Evolutionary conservation across 2,113 vertebrate species (phyloP).

Genomic region (Camelus dromedarius): DNA sequence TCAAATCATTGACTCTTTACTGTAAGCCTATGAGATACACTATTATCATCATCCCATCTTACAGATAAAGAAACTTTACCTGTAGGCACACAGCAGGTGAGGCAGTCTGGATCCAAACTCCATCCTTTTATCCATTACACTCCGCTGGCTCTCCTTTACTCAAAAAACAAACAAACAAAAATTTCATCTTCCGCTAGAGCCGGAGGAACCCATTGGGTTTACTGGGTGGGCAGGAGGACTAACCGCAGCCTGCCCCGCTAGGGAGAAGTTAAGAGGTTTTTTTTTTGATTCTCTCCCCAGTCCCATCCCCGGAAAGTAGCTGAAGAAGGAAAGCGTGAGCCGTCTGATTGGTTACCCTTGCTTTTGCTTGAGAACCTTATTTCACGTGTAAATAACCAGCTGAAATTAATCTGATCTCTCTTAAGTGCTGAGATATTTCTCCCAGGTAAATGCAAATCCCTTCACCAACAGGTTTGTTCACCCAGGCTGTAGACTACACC

Average conservation of each 20-base stretch:
- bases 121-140: neutral
- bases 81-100: neutral
- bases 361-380: neutral
- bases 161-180: neutral
- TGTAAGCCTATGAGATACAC: neutral
- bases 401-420: constrained; percentile 55
- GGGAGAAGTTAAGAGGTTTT: neutral
- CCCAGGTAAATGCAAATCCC: constrained; percentile 70
- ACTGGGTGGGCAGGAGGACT: neutral
- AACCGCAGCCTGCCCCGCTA: neutral
- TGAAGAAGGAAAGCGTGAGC: neutral
- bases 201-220: neutral
- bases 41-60: neutral
- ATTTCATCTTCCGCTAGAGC: neutral
- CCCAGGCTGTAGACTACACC: constrained; percentile 70
- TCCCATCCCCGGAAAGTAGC: neutral
- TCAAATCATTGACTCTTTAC: neutral
- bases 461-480: constrained; percentile 77
- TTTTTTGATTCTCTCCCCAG: neutral
- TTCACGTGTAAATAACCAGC: neutral
- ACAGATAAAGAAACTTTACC: neutral
- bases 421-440: constrained; percentile 55
- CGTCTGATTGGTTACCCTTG: neutral
- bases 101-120: neutral
- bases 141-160: neutral